Conservation (phyloP, 2,113 vertebrate species). For the Dasypus novemcinctus region DNA sequence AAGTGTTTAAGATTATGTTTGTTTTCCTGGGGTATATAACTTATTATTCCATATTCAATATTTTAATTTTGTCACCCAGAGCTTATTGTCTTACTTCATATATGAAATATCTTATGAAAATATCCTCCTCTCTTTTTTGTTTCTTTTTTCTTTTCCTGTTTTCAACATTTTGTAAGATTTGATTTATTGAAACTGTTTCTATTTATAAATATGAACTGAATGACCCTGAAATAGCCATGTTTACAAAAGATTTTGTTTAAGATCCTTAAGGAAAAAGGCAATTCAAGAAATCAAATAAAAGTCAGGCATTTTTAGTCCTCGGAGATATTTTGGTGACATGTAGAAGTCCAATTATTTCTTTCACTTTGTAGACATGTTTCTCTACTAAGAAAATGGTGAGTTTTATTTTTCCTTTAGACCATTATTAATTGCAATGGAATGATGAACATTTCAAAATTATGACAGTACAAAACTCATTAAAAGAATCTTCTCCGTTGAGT, state of each 20-base stretch:
- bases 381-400: constrained; percentile 55
- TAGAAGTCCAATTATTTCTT: constrained; percentile 65
- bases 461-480: constrained; percentile 4
- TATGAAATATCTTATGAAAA: background rate
- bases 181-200: constrained; percentile 17
- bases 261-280: constrained; percentile 50
- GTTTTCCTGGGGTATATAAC: too few species aligned
- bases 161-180: background rate
- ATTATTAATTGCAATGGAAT: constrained; percentile 65
- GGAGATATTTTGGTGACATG: constrained; percentile 43
- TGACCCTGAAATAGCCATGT: constrained; percentile 9
- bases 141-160: background rate
- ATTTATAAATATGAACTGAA: constrained; percentile 50
- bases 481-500: constrained; percentile 21
- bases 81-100: background rate
- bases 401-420: constrained; percentile 54
- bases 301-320: constrained; percentile 26
- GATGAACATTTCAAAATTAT: constrained; percentile 17
- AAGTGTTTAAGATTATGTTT: too few species aligned
- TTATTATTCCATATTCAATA: background rate
- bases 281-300: constrained; percentile 57
- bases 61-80: background rate
- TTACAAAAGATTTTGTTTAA: background rate
- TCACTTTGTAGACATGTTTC: constrained; percentile 60
- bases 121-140: background rate